phyloP scores from a whole-genome alignment of 2,888 invertebrate species.

The Chymomyza caudatula region DNA sequence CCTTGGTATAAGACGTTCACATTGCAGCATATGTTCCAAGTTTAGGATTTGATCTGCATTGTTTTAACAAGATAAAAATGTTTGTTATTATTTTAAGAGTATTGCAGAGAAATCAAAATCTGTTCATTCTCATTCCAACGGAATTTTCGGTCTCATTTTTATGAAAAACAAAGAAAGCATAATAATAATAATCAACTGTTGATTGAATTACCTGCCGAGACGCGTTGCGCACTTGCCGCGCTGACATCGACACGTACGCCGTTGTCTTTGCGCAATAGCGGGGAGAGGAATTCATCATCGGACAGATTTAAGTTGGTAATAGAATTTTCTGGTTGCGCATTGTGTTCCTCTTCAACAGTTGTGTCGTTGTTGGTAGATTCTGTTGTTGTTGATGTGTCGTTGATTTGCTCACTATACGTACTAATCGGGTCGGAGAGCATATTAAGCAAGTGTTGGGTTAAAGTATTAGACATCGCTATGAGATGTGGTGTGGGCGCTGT shows the following conservation, averaged over 20 bases:
- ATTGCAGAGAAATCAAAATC: no score
- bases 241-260: conserved; percentile 70
- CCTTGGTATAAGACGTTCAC: conserved; percentile 67
- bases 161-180: background rate
- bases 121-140: no score
- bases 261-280: conserved; percentile 62
- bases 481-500: conserved; percentile 1
- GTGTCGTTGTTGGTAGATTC: background rate
- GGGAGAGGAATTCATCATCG: conserved; percentile 59
- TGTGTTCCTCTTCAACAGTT: conserved; percentile 11
- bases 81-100: no score
- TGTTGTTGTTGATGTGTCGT: conserved; percentile 42
- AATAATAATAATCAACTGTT: background rate
- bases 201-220: conserved; percentile 62
- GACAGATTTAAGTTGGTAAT: conserved; percentile 33
- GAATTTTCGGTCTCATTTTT: no score
- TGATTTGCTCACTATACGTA: conserved; percentile 76
- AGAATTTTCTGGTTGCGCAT: conserved; percentile 7
- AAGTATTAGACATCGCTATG: conserved; percentile 75
- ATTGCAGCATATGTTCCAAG: conserved; percentile 65
- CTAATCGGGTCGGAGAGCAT: conserved; percentile 77
- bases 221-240: conserved; percentile 56
- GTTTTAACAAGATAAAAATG: background rate
- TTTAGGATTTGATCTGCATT: conserved; percentile 70
- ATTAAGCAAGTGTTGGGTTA: conserved; percentile 76